Percentiles rank a stretch among this genome's conserved stretches.
Evolutionary conservation across 2,888 invertebrate species (phyloP).

Genomic region (Leptodirus hochenwartii): DNA sequence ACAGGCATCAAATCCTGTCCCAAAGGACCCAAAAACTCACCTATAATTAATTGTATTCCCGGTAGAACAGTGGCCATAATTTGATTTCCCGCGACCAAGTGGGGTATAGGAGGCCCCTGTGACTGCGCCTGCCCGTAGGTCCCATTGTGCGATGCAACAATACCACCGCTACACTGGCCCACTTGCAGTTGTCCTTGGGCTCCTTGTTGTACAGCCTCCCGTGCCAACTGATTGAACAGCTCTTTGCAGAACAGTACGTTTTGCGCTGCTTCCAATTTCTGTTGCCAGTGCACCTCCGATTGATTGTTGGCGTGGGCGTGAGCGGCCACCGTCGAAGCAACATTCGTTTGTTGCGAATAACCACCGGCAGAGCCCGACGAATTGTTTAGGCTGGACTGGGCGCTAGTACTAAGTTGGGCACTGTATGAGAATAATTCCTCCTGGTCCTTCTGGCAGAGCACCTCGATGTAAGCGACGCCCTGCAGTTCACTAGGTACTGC

Average conservation of each 20-base stretch:
- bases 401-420: conserved; percentile 63
- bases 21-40: too few species aligned
- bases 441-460: conserved; percentile 77
- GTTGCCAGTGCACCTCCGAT: conserved; percentile 85
- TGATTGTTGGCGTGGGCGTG: too few species aligned
- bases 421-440: conserved; percentile 83
- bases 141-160: too few species aligned
- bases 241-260: conserved; percentile 96
- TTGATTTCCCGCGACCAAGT: conserved; percentile 93
- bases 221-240: conserved; percentile 80
- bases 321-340: too few species aligned
- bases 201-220: conserved; percentile 86
- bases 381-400: conserved; percentile 54
- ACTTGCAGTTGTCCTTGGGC: too few species aligned
- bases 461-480: conserved; percentile 91
- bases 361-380: too few species aligned
- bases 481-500: conserved; percentile 88
- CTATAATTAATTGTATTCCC: conserved; percentile 82
- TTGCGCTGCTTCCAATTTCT: conserved; percentile 90
- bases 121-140: too few species aligned
- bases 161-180: too few species aligned
- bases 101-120: conserved; percentile 91
- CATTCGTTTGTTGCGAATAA: too few species aligned
- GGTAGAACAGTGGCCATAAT: conserved; percentile 90
- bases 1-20: too few species aligned